A percentile compares a stretch with the other conserved stretches of the same genome.
Conservation (phyloP, 1,140 invertebrate species). For the Trissolcus basalis region DNA sequence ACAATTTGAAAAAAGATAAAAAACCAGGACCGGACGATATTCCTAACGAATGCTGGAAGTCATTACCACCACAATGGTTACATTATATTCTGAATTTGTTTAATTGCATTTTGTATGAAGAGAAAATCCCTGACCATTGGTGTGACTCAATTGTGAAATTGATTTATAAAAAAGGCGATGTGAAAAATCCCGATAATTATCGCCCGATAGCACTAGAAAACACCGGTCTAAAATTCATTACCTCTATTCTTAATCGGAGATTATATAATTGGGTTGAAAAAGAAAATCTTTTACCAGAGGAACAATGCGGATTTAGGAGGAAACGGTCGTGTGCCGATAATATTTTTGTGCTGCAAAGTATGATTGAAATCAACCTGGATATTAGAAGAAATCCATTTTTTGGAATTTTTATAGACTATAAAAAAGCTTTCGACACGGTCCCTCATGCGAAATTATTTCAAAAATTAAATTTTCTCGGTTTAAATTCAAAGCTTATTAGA, state of each 20-base stretch:
- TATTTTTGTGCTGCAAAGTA: background rate
- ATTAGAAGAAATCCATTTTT: background rate
- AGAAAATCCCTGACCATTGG: too few species aligned
- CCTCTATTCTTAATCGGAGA: background rate
- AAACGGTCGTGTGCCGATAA: background rate
- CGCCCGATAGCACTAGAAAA: background rate
- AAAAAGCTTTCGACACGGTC: background rate
- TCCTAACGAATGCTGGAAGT: too few species aligned
- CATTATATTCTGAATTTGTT: too few species aligned
- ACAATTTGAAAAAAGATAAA: too few species aligned
- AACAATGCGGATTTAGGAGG: background rate
- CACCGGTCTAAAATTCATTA: background rate
- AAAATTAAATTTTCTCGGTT: background rate
- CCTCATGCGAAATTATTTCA: background rate
- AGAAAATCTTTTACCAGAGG: background rate
- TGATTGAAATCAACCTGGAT: background rate
- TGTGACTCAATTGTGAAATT: too few species aligned
- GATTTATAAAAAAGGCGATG: too few species aligned
- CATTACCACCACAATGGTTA: too few species aligned
- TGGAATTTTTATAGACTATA: background rate
- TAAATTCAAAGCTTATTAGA: background rate
- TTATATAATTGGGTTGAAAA: background rate
- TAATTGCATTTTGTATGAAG: too few species aligned
- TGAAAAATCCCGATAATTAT: background rate
- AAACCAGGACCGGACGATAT: too few species aligned